Conservation (phyloP, 2,888 invertebrate genomes). For the Macrosiphum euphorbiae region DNA sequence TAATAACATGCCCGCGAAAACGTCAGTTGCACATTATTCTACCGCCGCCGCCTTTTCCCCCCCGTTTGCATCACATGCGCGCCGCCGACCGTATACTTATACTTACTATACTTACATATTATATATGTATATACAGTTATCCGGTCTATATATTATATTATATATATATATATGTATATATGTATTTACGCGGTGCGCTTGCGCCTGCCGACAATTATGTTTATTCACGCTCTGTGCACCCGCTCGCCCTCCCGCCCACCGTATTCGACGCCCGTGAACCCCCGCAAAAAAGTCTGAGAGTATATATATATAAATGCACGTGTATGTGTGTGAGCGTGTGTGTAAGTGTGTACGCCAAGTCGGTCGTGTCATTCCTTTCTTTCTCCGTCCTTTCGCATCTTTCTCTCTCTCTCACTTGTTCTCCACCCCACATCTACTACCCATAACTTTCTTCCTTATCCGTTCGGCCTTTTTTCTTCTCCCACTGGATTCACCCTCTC, state of each 20-base stretch:
- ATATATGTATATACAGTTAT: background rate
- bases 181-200: conserved; percentile 47
- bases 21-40: conserved; percentile 59
- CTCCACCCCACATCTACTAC: background rate
- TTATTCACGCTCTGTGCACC: conserved; percentile 56
- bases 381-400: background rate
- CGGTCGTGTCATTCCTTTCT: conserved; percentile 58
- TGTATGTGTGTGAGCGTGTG: background rate
- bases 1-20: conserved; percentile 51
- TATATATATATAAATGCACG: background rate
- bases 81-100: background rate
- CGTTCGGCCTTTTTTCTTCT: conserved; percentile 40
- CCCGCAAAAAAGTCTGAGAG: conserved; percentile 32
- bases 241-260: background rate
- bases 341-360: conserved; percentile 17
- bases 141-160: background rate
- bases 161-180: background rate
- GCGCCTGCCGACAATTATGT: conserved; percentile 61
- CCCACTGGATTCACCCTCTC: conserved; percentile 2
- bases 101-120: background rate
- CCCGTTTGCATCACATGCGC: background rate
- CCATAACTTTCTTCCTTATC: conserved; percentile 4
- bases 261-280: conserved; percentile 3
- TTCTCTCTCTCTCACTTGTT: background rate
- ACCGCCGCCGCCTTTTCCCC: background rate